Evolutionary conservation across 2,113 vertebrate species (phyloP).

Genomic region (Sphaerodactylus townsendi): DNA sequence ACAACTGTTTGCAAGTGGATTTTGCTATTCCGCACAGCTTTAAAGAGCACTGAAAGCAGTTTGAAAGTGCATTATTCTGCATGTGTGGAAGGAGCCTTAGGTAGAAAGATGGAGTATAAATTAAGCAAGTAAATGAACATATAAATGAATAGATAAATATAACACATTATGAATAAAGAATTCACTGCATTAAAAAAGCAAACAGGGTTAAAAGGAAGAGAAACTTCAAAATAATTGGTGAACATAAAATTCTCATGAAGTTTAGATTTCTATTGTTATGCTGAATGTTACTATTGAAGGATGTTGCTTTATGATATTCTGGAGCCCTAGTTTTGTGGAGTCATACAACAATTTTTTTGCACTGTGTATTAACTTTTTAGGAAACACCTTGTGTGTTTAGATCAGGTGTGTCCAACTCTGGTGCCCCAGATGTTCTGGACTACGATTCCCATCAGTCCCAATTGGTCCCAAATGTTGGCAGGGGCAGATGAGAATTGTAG

Average conservation of each 20-base stretch:
- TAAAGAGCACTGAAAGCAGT: no score
- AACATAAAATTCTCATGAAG: background rate
- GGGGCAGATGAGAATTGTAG: no score
- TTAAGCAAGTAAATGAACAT: background rate
- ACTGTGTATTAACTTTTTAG: background rate
- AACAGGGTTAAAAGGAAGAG: background rate
- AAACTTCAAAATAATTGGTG: background rate
- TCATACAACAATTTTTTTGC: background rate
- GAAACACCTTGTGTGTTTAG: background rate
- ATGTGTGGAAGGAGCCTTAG: no score
- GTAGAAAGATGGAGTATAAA: no score
- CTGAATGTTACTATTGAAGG: background rate
- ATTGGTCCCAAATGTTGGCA: no score
- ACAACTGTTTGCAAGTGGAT: no score
- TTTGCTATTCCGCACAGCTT: no score
- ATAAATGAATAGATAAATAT: no score
- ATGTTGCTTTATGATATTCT: background rate
- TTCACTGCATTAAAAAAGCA: background rate
- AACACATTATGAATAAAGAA: background rate
- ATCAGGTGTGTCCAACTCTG: no score
- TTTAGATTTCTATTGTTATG: background rate
- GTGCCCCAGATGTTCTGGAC: no score
- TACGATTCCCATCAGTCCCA: no score
- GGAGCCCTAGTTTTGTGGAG: background rate
- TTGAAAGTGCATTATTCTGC: no score